Base-by-base conservation (phyloP, 1,140 invertebrate genomes). In the Radopholus similis region DNA sequence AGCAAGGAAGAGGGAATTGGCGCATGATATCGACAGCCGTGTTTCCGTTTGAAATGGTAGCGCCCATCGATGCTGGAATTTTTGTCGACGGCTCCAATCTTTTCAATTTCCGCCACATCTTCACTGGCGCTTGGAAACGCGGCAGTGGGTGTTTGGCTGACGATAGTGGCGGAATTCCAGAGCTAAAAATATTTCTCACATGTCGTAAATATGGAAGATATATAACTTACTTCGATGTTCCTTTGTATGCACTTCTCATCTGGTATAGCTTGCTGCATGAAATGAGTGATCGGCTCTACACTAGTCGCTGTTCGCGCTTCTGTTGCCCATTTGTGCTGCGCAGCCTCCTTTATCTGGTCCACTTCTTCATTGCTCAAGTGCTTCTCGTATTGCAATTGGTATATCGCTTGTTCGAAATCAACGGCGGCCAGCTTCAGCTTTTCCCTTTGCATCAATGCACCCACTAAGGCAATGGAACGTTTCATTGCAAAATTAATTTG, bases 401-500 rank as follows among this genome's bases (percentile, higher is more conserved):
- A 64, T 13, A 70, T 26, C 15, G 70, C 30, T 11, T 67, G 30
- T 6, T 62, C 68, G 4, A 34, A 35, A n/a, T 71, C 68, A 21
- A 70, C 55, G 15, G 59, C 28, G 13, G 37, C 54, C 32, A 73
- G 26, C 53, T 70, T 70, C 18, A 56, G 30, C 37, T 70, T 70
- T 37, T 70, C 68, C 15, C 68, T 30, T 30, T 70, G 65, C 32
- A 34, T 26, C 21, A 70, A 30, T 21, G 44, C 32, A 9, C 38
- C 64, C 21, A 44, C 44, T 30, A 70, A 42, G 23, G 49, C 65
- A 21, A 70, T 69, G 21, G 68, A 70, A 15, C 56, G 32, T 40
- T 70, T 70, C 70, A 70, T 51, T 9, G 64, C 56, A 37, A 55
- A 64, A 49, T 70, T 71, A 23, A 70, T n/a, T 35, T 56, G 47